These are phyloP conservation scores for Acanthiza pusilla DNA, from an alignment of 2,797 vertebrate species.

Conservation along the genomic window DNA sequence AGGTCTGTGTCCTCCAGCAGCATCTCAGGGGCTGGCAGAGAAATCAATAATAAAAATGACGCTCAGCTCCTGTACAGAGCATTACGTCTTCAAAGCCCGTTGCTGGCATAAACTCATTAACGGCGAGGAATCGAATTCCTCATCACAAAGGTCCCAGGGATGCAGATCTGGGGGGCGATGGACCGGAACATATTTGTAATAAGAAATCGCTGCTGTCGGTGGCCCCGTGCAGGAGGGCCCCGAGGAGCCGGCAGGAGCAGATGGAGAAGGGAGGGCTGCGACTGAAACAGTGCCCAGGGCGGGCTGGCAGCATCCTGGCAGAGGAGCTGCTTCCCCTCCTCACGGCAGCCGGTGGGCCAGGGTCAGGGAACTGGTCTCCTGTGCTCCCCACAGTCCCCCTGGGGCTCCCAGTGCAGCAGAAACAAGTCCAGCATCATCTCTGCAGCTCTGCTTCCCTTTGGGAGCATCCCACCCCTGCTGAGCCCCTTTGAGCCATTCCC, in stretches of 20 bases:
- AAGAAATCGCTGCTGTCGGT: conserved; percentile 4
- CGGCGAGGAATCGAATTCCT: background rate
- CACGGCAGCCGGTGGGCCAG: fast-evolving
- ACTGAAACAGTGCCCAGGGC: background rate
- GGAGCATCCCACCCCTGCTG: background rate
- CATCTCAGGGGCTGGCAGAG: background rate
- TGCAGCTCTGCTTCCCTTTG: background rate
- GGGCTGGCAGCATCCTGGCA: background rate
- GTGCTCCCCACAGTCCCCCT: too few relatives aligned
- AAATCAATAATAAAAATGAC: conserved; percentile 14
- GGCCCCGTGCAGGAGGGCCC: background rate
- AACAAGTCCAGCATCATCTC: background rate
- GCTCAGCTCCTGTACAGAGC: background rate
- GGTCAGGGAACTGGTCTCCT: background rate
- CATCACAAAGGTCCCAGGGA: background rate
- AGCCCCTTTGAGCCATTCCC: background rate
- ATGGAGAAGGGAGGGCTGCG: background rate
- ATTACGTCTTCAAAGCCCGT: background rate
- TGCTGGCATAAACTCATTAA: conserved; percentile 12
- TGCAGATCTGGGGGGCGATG: conserved; percentile 20
- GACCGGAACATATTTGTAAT: conserved; percentile 27
- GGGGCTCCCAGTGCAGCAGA: fast-evolving
- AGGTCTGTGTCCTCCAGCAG: background rate
- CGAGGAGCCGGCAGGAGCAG: background rate
- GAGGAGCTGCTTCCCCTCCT: background rate